A percentile compares a stretch with the other conserved stretches of the same genome.
Evolutionary conservation across 2,113 vertebrate genomes (phyloP).

Genomic region (Platysternon megacephalum): DNA sequence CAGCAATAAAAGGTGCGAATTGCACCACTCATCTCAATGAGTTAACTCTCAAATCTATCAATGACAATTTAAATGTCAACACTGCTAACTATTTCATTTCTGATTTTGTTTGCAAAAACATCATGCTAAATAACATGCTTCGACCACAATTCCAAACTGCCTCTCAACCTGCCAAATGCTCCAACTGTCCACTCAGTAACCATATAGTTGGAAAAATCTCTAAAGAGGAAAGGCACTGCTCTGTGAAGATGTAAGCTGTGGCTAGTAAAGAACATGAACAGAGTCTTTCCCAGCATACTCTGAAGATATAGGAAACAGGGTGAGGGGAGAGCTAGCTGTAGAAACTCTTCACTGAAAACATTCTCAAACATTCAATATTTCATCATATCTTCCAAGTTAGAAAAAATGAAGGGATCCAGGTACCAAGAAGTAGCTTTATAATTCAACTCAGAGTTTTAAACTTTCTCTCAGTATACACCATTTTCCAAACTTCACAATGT

Average conservation of each 20-base stretch:
- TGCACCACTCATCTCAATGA: no score
- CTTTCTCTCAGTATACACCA: no score
- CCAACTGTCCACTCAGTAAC: background rate
- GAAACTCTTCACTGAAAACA: background rate
- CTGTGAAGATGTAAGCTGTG: background rate
- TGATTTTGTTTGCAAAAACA: background rate
- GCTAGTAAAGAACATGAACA: background rate
- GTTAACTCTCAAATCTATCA: no score
- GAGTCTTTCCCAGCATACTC: background rate
- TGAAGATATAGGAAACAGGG: background rate
- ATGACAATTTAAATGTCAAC: no score
- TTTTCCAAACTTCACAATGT: no score
- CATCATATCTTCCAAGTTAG: background rate
- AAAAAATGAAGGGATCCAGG: no score
- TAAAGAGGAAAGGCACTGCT: background rate
- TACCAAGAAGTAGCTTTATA: no score
- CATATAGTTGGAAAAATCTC: background rate
- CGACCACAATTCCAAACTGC: background rate
- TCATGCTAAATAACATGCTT: background rate
- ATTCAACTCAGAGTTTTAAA: no score
- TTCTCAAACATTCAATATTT: background rate
- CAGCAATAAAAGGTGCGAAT: background rate
- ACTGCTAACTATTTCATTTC: background rate
- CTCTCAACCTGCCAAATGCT: background rate
- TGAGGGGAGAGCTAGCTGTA: background rate